Percentiles rank a stretch among this genome's conserved stretches.
Conservation (phyloP, 2,797 vertebrate species). For the Scyliorhinus canicula region DNA sequence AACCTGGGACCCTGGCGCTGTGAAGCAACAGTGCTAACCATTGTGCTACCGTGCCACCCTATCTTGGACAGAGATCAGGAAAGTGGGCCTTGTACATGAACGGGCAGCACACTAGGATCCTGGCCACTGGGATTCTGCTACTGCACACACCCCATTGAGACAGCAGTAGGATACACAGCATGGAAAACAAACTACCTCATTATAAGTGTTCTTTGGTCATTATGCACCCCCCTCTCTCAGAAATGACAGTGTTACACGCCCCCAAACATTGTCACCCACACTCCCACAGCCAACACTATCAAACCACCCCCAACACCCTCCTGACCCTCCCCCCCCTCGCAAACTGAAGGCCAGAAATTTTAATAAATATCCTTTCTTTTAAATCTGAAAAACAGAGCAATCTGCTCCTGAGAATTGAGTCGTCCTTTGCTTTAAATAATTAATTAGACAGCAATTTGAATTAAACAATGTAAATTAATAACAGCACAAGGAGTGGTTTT, state of each 20-base stretch:
- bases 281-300: neutral
- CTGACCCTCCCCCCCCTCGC: neutral
- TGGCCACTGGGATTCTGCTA: too few species aligned
- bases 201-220: neutral
- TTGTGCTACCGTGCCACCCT: too few species aligned
- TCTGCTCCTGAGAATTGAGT: neutral
- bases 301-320: neutral
- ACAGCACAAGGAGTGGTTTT: neutral
- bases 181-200: neutral
- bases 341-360: too few species aligned
- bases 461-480: neutral
- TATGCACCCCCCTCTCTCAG: too few species aligned
- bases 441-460: neutral
- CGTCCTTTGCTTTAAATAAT: neutral
- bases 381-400: neutral
- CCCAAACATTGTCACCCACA: neutral
- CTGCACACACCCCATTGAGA: neutral
- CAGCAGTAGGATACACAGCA: neutral
- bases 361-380: too few species aligned
- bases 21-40: too few species aligned
- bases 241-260: neutral
- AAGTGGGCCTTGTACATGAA: neutral
- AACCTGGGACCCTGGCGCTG: too few species aligned
- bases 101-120: neutral
- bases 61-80: neutral